Percentiles rank a stretch among this genome's conserved stretches.
Conservation (phyloP, 2,797 vertebrate species). For the Centroberyx gerrardi region DNA sequence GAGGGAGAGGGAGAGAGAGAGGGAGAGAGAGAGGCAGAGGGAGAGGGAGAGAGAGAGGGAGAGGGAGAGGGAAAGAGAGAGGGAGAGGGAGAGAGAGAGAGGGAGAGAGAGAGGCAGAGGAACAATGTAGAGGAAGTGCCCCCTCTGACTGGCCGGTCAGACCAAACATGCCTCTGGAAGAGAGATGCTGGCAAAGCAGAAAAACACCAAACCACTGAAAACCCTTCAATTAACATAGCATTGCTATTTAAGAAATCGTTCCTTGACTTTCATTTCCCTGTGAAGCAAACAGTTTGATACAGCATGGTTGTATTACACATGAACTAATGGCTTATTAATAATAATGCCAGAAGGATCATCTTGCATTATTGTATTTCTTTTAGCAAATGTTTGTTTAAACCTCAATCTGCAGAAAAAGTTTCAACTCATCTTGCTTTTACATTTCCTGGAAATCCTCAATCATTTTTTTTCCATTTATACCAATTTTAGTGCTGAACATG, state of each 20-base stretch:
- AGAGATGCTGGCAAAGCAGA: conserved; percentile 58
- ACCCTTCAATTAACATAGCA: neutral
- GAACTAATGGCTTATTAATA: neutral
- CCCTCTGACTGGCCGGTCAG: conserved; percentile 21
- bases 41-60: neutral
- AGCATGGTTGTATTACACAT: neutral
- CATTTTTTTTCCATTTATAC: conserved; percentile 9
- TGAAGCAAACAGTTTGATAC: neutral
- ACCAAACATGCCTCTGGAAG: conserved; percentile 19
- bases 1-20: neutral
- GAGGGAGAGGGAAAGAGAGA: neutral
- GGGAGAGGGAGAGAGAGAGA: neutral
- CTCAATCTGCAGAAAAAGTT: too few relatives aligned
- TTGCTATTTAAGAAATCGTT: neutral
- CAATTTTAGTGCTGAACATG: neutral
- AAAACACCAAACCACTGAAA: conserved; percentile 25
- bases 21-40: neutral
- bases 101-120: neutral
- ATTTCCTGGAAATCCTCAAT: conserved; percentile 35
- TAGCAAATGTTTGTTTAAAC: neutral
- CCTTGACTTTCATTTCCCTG: neutral
- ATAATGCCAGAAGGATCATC: neutral
- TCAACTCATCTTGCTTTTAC: neutral
- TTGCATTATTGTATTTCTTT: neutral
- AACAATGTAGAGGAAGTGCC: conserved; percentile 53